These are phyloP conservation scores for Petrolisthes cinctipes DNA, from an alignment of 2,888 invertebrate genomes.

Conservation along the genomic window DNA sequence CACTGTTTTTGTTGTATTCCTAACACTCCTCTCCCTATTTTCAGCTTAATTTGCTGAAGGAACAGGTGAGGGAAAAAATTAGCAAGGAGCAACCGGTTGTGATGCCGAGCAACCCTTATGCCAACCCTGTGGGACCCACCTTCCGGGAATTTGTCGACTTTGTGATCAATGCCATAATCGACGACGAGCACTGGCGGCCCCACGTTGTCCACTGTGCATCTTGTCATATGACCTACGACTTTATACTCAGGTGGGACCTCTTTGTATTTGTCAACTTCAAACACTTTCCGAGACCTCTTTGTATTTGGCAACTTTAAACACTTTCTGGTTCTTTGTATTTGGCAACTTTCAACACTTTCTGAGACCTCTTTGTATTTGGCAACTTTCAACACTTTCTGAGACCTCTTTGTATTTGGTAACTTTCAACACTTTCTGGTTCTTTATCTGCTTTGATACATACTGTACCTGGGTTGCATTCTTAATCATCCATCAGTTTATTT, in stretches of 20 bases:
- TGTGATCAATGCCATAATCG: slow-evolving; percentile 18
- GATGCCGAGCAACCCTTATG: slow-evolving; percentile 51
- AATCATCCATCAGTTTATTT: no score
- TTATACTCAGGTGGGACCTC: slow-evolving; percentile 44
- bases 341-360: no score
- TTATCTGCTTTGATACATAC: no score
- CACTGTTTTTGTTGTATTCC: neutral
- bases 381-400: no score
- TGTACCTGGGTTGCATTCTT: no score
- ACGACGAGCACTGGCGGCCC: slow-evolving; percentile 63
- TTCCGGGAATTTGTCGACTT: slow-evolving; percentile 58
- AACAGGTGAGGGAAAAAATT: slow-evolving; percentile 37
- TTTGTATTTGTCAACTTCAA: no score
- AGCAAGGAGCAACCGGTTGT: neutral
- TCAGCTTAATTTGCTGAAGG: slow-evolving; percentile 31
- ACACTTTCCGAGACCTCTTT: no score
- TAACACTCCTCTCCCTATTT: neutral
- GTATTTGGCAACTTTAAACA: no score
- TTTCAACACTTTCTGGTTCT: no score
- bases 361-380: no score
- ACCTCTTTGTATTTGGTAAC: no score
- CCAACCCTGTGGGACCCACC: slow-evolving; percentile 60
- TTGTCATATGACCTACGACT: slow-evolving; percentile 49
- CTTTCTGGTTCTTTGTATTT: no score
- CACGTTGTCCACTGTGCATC: slow-evolving; percentile 50